Evolutionary conservation across 2,113 vertebrate genomes (phyloP), one percentile per base, ranked within the genome.

Genomic region (Leptosomus discolor): DNA sequence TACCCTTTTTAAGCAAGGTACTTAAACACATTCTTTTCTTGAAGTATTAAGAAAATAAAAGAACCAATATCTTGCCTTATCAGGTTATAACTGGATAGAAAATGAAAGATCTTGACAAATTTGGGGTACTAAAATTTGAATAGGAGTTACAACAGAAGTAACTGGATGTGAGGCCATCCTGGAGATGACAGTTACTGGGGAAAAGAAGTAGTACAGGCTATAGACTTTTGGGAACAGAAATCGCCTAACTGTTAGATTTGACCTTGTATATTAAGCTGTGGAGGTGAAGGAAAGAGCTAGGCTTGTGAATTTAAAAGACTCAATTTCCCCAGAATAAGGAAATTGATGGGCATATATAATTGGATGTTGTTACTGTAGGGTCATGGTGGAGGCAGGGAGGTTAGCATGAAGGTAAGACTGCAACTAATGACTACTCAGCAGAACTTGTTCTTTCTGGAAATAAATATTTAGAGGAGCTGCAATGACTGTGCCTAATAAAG

Each of bases 321-420:
- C 39, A 73, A 6, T 92, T 97, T 95, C 53, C 46, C 46, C 37
- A 76, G 74, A 75, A 94, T 73, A 69, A 85, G 84, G 74, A 69
- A 85, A 70, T 54, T 92, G 96, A 95, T 82, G 65, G 84, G 80
- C 80, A 73, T 60, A 46, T 51, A 54, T 97, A 97, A 97, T 97
- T 97, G 97, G 86, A n/a, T 87, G 73, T 84, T 94, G 74, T 70
- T 85, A 4, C 73, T 76, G 61, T 15, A 68, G 61, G 91, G 94
- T 94, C 91, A 69, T 15, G 30, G 34, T 61, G 41, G 65, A 93
- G 83, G 80, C 5, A 30, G 89, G 65, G 58, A 94, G 92, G 89
- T 87, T 83, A 94, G 69, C 17, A 11, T 9, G 56, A 87, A 94
- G 86, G 48, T 37, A 91, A 77, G 53, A 4, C 48, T 88, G 61